Percentiles rank a stretch among this genome's conserved stretches.
Conservation (phyloP, 2,888 invertebrate species). For the Cerastoderma edule region DNA sequence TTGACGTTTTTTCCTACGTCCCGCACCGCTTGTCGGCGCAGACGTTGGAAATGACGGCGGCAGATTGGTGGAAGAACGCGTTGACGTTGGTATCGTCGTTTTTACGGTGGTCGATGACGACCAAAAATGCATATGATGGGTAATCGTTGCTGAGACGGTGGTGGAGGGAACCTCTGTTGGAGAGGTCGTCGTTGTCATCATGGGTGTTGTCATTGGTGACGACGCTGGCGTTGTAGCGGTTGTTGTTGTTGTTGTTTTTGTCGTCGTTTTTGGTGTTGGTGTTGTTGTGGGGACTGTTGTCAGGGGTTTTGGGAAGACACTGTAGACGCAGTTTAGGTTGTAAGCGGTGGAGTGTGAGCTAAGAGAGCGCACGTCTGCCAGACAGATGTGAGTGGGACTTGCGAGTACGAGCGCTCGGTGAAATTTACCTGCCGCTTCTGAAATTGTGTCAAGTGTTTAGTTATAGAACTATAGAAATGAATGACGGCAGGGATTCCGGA, state of each 20-base stretch:
- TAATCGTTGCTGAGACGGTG: neutral
- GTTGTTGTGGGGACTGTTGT: conserved; percentile 6
- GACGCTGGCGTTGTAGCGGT: neutral
- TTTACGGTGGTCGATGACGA: neutral
- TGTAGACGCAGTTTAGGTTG: conserved; percentile 1
- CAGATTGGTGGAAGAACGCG: too few species aligned
- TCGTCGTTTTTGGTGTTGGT: conserved; percentile 6
- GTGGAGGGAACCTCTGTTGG: neutral
- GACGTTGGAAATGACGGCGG: neutral
- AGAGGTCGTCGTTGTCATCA: neutral
- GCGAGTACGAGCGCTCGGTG: conserved; percentile 4
- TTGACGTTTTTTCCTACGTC: too few species aligned
- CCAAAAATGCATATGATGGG: too few species aligned
- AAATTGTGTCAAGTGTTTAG: too few species aligned
- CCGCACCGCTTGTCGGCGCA: neutral
- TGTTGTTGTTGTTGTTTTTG: conserved; percentile 6
- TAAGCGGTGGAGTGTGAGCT: neutral
- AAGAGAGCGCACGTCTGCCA: neutral
- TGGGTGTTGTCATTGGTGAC: neutral
- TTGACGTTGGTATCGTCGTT: neutral
- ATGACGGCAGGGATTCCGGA: too few species aligned
- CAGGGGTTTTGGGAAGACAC: neutral
- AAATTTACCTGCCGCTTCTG: conserved; percentile 9
- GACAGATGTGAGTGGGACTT: neutral
- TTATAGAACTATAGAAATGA: too few species aligned